Percentiles rank a stretch among this genome's conserved stretches.
Evolutionary conservation across 2,113 vertebrate genomes (phyloP).

Genomic region (Potamarius usumacintae): DNA sequence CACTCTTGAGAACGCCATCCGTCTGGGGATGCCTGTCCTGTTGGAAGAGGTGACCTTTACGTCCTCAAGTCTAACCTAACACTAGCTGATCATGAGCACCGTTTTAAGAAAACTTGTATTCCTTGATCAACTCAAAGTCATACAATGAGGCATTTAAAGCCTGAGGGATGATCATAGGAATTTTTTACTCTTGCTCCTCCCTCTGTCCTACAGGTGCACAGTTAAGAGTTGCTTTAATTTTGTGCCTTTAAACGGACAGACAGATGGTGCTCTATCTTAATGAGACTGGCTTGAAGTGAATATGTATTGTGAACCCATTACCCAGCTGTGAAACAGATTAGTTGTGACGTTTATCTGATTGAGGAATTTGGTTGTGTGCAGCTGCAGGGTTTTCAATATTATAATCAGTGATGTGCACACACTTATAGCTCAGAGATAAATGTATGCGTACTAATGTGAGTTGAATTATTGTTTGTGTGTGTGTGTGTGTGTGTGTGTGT

Average conservation of each 20-base stretch:
- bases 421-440: background rate
- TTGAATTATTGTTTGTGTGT: conserved; percentile 3
- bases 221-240: too few relatives aligned
- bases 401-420: background rate
- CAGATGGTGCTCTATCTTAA: background rate
- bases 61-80: background rate
- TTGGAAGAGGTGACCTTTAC: conserved; percentile 75
- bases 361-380: conserved; percentile 6
- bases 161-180: background rate
- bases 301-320: background rate
- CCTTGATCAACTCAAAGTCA: background rate
- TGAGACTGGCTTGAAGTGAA: background rate
- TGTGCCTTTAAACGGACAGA: background rate
- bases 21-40: conserved; percentile 78
- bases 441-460: background rate
- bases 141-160: background rate
- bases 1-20: conserved; percentile 80
- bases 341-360: conserved; percentile 16
- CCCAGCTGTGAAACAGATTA: conserved; percentile 6
- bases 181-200: background rate
- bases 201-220: background rate
- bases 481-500: conserved; percentile 47
- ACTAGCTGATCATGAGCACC: background rate
- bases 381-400: background rate
- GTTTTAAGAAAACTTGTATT: background rate